Base-by-base conservation (phyloP, 2,113 vertebrate species). In the Tragelaphus scriptus region DNA sequence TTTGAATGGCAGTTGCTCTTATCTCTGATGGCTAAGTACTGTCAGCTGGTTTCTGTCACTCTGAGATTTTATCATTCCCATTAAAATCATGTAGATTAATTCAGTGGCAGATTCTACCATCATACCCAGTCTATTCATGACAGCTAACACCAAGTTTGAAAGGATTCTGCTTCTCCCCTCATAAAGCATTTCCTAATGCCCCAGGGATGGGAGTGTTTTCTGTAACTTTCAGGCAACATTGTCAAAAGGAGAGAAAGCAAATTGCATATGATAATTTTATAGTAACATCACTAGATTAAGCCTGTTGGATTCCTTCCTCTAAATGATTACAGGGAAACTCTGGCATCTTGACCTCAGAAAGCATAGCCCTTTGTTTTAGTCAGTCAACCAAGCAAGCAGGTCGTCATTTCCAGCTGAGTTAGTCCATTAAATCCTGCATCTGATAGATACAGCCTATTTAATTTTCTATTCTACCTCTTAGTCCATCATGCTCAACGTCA, bases 181-280 rank as follows among this genome's bases (percentile, higher is more conserved):
- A 36, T 26, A 77, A 94, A n/a, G 14, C 81, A 95, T 92, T 97
- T 97, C 86, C 85, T 89, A 97, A 88, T 59, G 59, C 17, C 68
- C 59, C 26, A 51, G 56, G n/a, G 55, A 56, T 68, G 17, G 55
- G 16, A 91, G 28, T 88, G 6, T 68, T 90, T 97, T 97, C 86
- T 88, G 17, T 44, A 85, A 91, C 6, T 88, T 94, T 71, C 32
- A 65, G 59, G 44, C 11, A 96, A 32, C 11, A 25, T 56, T 88
- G 28, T 91, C 75, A 88, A 53, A 71, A 53, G 16, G 55, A 93
- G 58, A 88, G 14, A 95, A 91, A 95, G 44, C 71, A 90, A 96
- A 30, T 79, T 88, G 7, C 36, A 87, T 17, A 10, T 36, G 86
- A 71, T 90, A 88, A 79, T 85, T 94, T 77, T 96, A n/a, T 90